phyloP scores from a whole-genome alignment of 2,113 vertebrate genomes.

The Caranx melampygus region DNA sequence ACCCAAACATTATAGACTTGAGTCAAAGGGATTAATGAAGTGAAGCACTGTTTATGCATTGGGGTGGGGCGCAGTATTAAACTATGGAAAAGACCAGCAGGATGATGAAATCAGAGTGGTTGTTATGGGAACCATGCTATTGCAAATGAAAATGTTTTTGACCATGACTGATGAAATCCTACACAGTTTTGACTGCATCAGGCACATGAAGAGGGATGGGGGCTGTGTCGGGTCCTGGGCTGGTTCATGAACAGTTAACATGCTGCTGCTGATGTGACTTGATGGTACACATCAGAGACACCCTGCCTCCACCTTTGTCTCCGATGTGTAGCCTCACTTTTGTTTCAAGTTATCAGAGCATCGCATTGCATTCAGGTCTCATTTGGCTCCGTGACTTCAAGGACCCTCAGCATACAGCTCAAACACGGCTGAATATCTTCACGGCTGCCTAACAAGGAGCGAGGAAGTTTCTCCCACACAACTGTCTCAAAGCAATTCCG shows the following conservation, averaged over 20 bases:
- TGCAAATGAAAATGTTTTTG: constrained; percentile 61
- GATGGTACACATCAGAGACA: background rate
- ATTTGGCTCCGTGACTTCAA: constrained; percentile 15
- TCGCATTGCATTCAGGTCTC: constrained; percentile 28
- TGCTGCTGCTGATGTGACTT: background rate
- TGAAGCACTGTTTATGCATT: background rate
- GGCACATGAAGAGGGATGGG: background rate
- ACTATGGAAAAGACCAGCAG: constrained; percentile 23
- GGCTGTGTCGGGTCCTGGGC: background rate
- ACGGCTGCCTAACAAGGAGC: constrained; percentile 1
- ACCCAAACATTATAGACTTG: background rate
- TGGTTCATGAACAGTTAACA: background rate
- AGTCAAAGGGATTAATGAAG: constrained; percentile 30
- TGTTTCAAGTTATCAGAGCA: constrained; percentile 3
- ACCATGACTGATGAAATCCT: constrained; percentile 64
- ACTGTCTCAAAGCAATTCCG: constrained; percentile 5
- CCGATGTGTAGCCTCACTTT: background rate
- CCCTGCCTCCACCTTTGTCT: background rate
- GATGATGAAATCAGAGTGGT: constrained; percentile 56
- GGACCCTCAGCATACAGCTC: constrained; percentile 22
- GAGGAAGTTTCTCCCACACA: background rate
- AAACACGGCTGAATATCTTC: constrained; percentile 3
- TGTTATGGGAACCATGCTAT: constrained; percentile 64
- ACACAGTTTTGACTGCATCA: constrained; percentile 22
- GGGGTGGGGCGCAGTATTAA: constrained; percentile 23